Conservation (phyloP, 2,797 vertebrate species). For the Tragopan temminckii region DNA sequence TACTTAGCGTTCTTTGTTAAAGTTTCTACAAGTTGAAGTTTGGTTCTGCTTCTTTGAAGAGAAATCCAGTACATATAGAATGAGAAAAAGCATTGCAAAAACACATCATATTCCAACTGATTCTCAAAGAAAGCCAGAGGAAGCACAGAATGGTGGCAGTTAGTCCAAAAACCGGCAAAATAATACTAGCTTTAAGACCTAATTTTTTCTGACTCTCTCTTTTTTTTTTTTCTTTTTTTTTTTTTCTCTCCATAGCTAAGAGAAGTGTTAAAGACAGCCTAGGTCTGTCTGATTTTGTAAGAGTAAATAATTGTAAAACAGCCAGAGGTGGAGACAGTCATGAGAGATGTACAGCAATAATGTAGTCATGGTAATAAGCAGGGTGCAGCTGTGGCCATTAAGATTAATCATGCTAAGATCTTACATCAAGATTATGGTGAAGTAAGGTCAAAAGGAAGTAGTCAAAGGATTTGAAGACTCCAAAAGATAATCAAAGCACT, state of each 20-base stretch:
- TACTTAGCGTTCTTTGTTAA: neutral
- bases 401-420: neutral
- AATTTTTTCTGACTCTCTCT: neutral
- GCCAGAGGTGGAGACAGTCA: neutral
- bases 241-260: fast-evolving
- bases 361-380: fast-evolving
- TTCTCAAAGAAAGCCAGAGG: neutral
- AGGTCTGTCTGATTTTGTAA: neutral
- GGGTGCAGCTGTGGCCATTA: neutral
- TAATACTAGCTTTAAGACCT: neutral
- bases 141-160: neutral
- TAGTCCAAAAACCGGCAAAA: neutral
- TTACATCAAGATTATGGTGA: neutral
- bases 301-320: neutral
- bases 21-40: neutral
- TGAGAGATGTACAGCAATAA: neutral
- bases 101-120: neutral
- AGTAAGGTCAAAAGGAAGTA: neutral
- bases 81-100: neutral
- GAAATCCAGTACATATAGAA: fast-evolving
- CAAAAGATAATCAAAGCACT: neutral
- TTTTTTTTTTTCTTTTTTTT: neutral
- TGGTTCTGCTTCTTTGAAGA: neutral
- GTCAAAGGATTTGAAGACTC: neutral
- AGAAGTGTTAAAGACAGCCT: neutral